Conservation (phyloP, 2,113 vertebrate species). For the Dromaius novaehollandiae region DNA sequence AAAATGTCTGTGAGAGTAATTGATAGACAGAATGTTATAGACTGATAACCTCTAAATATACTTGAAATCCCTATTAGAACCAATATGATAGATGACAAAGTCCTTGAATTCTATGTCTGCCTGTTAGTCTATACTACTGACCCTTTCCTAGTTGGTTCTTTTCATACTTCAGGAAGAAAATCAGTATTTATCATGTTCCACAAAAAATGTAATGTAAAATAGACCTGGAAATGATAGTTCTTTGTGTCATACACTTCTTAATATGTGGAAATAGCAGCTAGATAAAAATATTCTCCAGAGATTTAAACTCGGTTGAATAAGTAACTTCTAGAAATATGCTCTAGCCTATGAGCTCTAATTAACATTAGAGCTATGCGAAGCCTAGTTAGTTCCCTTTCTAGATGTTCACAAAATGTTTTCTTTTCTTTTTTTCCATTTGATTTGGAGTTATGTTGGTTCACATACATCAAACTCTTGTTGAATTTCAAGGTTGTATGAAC, state of each 20-base stretch:
- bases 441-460: not conserved
- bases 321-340: not conserved
- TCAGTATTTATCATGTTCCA: slow-evolving; percentile 11
- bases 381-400: not conserved
- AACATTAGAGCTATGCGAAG: not conserved
- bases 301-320: not conserved
- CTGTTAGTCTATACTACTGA: not conserved
- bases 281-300: not conserved
- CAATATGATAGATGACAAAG: not conserved
- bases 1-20: not conserved
- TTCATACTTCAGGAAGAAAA: not conserved
- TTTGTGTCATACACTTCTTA: not conserved
- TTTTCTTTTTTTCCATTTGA: not conserved
- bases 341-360: not conserved
- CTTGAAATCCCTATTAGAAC: not conserved
- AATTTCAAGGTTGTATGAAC: not conserved
- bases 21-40: not conserved
- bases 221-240: not conserved
- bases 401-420: not conserved
- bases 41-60: not conserved
- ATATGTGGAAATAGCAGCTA: not conserved
- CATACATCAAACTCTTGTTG: not conserved
- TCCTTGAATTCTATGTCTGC: not conserved
- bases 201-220: slow-evolving; percentile 6
- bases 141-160: not conserved